Evolutionary conservation across 2,797 vertebrate species (phyloP).

Genomic region (Anabas testudineus): DNA sequence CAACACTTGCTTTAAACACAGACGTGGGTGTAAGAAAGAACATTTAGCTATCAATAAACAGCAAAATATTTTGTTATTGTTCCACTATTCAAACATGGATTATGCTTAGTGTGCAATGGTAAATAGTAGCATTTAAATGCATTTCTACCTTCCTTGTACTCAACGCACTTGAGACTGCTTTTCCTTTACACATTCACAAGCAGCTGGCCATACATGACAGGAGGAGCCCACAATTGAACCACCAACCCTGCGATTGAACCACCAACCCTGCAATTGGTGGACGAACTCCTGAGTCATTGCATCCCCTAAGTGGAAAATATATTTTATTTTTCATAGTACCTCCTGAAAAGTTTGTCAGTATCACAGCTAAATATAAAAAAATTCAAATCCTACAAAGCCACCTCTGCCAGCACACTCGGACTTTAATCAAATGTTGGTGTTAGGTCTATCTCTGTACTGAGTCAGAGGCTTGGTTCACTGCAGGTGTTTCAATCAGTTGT

Average conservation of each 20-base stretch:
- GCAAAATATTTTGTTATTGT: conserved; percentile 42
- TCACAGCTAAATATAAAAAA: conserved; percentile 37
- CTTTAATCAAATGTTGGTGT: conserved; percentile 62
- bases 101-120: conserved; percentile 21
- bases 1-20: conserved; percentile 52
- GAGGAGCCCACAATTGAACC: too few relatives aligned
- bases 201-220: too few relatives aligned
- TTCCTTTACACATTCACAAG: too few relatives aligned
- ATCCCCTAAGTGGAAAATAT: conserved; percentile 41
- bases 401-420: conserved; percentile 46
- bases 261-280: too few relatives aligned
- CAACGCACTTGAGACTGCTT: too few relatives aligned
- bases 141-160: too few relatives aligned
- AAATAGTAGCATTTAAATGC: too few relatives aligned
- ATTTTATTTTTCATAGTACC: conserved; percentile 20
- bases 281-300: too few relatives aligned
- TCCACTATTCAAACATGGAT: conserved; percentile 35
- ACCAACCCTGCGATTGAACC: too few relatives aligned
- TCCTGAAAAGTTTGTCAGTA: conserved; percentile 38
- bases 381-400: conserved; percentile 32
- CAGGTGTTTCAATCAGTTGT: conserved; percentile 75
- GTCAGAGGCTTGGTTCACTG: conserved; percentile 50
- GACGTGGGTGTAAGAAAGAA: conserved; percentile 61
- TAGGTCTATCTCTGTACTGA: conserved; percentile 41
- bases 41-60: conserved; percentile 62